Conservation (phyloP, 2,113 vertebrate genomes). For the Archocentrus centrarchus region DNA sequence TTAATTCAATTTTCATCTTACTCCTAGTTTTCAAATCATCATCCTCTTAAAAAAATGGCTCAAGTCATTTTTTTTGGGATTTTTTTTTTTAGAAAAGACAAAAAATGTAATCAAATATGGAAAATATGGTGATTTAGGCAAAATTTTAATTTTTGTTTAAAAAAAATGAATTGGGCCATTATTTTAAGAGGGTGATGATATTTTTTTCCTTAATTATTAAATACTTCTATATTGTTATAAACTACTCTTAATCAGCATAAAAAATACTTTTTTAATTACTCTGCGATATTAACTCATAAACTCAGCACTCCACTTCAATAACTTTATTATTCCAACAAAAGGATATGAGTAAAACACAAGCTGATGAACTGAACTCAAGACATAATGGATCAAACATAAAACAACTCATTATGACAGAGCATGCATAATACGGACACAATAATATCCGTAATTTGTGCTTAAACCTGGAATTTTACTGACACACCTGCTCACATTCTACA, state of each 20-base stretch:
- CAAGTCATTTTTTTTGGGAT: too few relatives aligned
- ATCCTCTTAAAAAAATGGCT: too few relatives aligned
- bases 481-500: not conserved
- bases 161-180: too few relatives aligned
- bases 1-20: not conserved
- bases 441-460: not conserved
- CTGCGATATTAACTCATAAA: not conserved
- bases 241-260: not conserved
- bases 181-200: too few relatives aligned
- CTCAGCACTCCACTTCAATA: not conserved
- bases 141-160: too few relatives aligned
- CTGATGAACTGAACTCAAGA: too few relatives aligned
- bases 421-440: not conserved
- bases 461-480: not conserved
- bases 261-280: too few relatives aligned
- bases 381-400: not conserved
- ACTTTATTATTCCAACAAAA: not conserved
- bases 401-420: not conserved
- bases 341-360: not conserved
- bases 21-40: not conserved
- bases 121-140: too few relatives aligned
- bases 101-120: too few relatives aligned
- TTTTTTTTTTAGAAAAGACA: too few relatives aligned
- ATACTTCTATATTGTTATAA: not conserved
- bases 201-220: not conserved